Base-by-base conservation (phyloP, 2,113 vertebrate species). In the Conger conger region DNA sequence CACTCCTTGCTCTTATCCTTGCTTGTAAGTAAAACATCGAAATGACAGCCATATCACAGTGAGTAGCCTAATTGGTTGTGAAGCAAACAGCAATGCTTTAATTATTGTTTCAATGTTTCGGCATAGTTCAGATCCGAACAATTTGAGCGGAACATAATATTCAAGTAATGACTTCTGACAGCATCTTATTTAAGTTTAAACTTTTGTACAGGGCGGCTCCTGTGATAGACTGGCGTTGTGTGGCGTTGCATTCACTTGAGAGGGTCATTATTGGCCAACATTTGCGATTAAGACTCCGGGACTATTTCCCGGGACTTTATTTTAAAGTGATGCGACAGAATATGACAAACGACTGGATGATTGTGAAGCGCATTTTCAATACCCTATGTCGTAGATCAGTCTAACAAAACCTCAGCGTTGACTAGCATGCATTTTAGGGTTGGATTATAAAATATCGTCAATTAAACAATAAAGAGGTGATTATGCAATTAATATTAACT, bases 1-100 rank as follows among this genome's bases (percentile, higher is more conserved):
- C 83, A 92, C 88, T 94, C 38, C 87, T 94, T 87, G 87, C 92
- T 91, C 86, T 93, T 90, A 88, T 90, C 79, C 89, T 89, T 87
- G 88, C 91, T 90, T 89, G 94, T 94, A 88, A 93, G 94, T 93
- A 88, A 84, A 80, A 23, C 42, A 30, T 30, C 53, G 18, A 82
- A 37, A 54, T 76, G 40, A 13, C n/a, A 73, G 57, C 57, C 3
- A 63, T n/a, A 73, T 73, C n/a, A 15, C 6, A 73, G 68, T 30
- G 68, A 33, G 27, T 53, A 60, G 5, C 20, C 23, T 36, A 76
- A 73, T 73, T 73, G 4, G 9, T 63, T 23, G 57, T 63, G 57
- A 63, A 63, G 6, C 20, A 73, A 73, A 73, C 68, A 13, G 68
- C 1, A 33, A 73, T n/a, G n/a, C n/a, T n/a, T n/a, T 23, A 9